phyloP scores from a whole-genome alignment of 1,140 invertebrate species.

The Triops longicaudatus region DNA sequence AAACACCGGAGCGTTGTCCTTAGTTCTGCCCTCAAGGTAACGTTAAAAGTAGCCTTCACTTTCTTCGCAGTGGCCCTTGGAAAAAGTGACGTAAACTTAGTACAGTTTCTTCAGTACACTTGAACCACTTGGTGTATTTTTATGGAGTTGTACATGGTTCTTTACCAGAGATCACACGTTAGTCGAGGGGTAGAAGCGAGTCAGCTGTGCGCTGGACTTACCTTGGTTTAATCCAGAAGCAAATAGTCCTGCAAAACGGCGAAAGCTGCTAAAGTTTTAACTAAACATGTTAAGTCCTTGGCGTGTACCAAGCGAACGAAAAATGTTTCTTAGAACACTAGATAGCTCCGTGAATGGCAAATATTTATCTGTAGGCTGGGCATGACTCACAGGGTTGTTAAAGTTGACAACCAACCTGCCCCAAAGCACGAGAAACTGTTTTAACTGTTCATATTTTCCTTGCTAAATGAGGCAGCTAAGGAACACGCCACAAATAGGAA shows the following conservation, averaged over 20 bases:
- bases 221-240: too few species aligned
- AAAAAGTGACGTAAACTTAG: not conserved
- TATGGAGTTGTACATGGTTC: too few species aligned
- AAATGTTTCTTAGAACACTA: not conserved
- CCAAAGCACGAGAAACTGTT: not conserved
- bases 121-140: too few species aligned
- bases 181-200: too few species aligned
- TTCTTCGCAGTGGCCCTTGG: not conserved
- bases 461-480: not conserved
- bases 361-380: constrained; percentile 4
- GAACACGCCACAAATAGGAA: too few species aligned
- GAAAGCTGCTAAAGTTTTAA: not conserved
- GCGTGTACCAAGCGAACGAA: not conserved
- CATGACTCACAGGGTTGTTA: not conserved
- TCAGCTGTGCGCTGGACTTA: too few species aligned
- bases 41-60: not conserved
- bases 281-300: not conserved
- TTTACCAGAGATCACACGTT: too few species aligned
- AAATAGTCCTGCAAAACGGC: too few species aligned
- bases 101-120: too few species aligned
- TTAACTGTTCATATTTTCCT: not conserved
- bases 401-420: not conserved
- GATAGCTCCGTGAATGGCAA: not conserved
- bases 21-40: not conserved
- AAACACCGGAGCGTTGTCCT: not conserved